Percentiles rank a stretch among this genome's conserved stretches.
phyloP scores from a whole-genome alignment of 2,113 vertebrate species.

The Otocyon megalotis region DNA sequence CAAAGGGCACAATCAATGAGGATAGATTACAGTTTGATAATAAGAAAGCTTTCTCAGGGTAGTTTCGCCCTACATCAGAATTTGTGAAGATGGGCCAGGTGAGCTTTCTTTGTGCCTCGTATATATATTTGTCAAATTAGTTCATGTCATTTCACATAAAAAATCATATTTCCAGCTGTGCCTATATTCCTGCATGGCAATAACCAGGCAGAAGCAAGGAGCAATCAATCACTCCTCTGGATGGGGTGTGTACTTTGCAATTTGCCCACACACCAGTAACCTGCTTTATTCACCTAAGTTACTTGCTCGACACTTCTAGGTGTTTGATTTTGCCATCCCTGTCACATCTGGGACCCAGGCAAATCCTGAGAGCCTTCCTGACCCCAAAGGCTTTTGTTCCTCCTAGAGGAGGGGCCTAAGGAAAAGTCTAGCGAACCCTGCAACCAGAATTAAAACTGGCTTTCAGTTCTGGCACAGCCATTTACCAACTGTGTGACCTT shows the following conservation, averaged over 20 bases:
- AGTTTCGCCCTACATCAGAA: background rate
- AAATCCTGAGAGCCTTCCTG: constrained; percentile 21
- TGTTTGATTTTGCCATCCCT: background rate
- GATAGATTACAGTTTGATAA: background rate
- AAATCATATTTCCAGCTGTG: background rate
- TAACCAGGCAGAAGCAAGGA: background rate
- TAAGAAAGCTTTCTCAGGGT: background rate
- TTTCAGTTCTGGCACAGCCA: constrained; percentile 8
- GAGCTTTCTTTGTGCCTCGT: background rate
- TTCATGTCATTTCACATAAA: constrained; percentile 35
- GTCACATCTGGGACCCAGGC: background rate
- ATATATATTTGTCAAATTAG: background rate
- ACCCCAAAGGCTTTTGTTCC: background rate
- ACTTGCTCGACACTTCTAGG: background rate
- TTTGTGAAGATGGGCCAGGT: background rate
- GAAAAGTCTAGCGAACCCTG: background rate
- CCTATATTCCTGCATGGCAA: background rate
- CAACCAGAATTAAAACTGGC: background rate
- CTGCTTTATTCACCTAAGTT: constrained; percentile 4
- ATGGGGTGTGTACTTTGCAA: background rate
- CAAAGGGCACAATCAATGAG: background rate
- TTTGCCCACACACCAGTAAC: background rate
- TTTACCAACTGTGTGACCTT: background rate
- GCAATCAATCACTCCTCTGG: background rate
- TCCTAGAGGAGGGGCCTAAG: background rate